Evolutionary conservation across 1,140 invertebrate species (phyloP), one percentile per base, ranked within the genome.

Genomic region (Probaryconus sp.): DNA sequence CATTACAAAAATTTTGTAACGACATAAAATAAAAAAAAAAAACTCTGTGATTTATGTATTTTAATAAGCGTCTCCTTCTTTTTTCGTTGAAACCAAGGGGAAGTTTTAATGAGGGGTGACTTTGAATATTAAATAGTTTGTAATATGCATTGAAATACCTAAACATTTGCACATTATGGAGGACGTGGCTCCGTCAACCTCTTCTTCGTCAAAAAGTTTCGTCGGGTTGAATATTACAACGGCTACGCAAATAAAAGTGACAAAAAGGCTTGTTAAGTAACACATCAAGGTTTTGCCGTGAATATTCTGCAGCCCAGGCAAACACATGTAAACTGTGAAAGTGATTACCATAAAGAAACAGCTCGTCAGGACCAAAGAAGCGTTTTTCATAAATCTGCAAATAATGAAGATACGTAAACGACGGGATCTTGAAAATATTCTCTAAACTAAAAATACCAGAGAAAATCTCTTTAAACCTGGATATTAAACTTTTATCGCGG

Each of bases 241-340:
- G 0, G 89, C 89, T 11, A 93, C 86, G 55, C 90, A 91, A 17
- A 87, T 68, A 78, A 90, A 93, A 1, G 90, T 91, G 4, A 90
- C 64, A 47, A 93, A 84, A 56, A 93, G 89, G 77, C 89, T 90
- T 45, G 86, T 83, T 1, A 92, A 89, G 74, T 93, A 90, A 70
- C 91, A 92, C 86, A 93, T 92, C 6, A 93, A 80, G 1, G 91
- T 93, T 70, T 91, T 90, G 0, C 92, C 92, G 33, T 93, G 92
- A 10, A 93, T 87, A 84, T 93, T 94, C 20, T 90, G 86, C 14
- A 93, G 83, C 10, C 88, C 84, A 0, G 92, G 91, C 17, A 93
- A 83, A 2, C 85, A 88, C n/a, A 86, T 80, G 80, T 93, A 94
- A 10, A 93, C 91, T 40, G 91, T 5, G 31, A 93, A 81, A 0